These are phyloP conservation scores for Sternotherus odoratus DNA, from an alignment of 2,797 vertebrate genomes.

Conservation along the genomic window DNA sequence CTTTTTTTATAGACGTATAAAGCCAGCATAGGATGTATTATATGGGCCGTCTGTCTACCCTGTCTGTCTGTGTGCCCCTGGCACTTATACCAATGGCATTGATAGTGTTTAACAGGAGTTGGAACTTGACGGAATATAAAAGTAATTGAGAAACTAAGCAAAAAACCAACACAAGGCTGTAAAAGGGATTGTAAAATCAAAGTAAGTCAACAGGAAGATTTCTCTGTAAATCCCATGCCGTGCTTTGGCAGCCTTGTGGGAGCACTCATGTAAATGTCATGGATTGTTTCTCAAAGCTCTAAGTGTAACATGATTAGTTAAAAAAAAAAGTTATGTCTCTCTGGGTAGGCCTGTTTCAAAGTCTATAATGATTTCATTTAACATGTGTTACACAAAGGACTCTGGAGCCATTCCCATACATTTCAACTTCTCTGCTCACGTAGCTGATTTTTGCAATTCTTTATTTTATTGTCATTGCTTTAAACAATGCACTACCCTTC, in stretches of 20 bases:
- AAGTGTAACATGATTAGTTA: slow-evolving; percentile 30
- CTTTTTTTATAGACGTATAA: slow-evolving; percentile 74
- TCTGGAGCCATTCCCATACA: slow-evolving; percentile 57
- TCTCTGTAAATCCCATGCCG: neutral
- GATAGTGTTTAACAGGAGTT: slow-evolving; percentile 17
- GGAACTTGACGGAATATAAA: neutral
- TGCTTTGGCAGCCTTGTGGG: slow-evolving; percentile 17
- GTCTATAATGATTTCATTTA: slow-evolving; percentile 67
- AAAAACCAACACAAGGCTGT: slow-evolving; percentile 15
- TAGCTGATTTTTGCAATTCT: slow-evolving; percentile 64
- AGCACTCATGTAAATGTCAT: neutral
- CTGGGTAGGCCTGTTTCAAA: slow-evolving; percentile 48
- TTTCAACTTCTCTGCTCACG: slow-evolving; percentile 60
- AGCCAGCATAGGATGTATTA: slow-evolving; percentile 60
- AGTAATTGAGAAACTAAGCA: neutral
- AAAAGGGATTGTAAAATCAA: slow-evolving; percentile 52
- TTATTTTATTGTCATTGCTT: slow-evolving; percentile 68
- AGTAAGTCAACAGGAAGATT: slow-evolving; percentile 45
- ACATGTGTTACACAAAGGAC: slow-evolving; percentile 41
- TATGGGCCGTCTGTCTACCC: slow-evolving; percentile 58
- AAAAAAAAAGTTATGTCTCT: slow-evolving; percentile 38
- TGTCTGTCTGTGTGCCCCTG: slow-evolving; percentile 40
- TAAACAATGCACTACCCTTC: slow-evolving; percentile 61
- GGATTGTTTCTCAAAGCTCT: slow-evolving; percentile 46
- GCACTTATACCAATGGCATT: neutral